Base-by-base conservation (phyloP, 2,888 invertebrate genomes). In the Clunio marinus region DNA sequence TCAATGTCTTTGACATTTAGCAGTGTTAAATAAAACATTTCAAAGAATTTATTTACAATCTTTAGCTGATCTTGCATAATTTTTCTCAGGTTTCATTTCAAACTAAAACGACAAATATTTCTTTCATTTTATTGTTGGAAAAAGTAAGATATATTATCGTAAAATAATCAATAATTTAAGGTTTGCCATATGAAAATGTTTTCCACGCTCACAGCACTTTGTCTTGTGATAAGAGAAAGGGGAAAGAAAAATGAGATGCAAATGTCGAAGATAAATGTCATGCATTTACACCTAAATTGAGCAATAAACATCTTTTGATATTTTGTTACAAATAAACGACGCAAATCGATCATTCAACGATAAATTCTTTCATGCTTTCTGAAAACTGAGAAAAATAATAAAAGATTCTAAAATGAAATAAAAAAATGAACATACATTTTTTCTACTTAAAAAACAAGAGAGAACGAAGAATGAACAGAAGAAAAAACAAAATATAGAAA, bases 111-210 rank as follows among this genome's bases (percentile, higher is more conserved):
- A n/a, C n/a, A n/a, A n/a, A n/a, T n/a, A n/a, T n/a, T n/a, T n/a
- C n/a, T n/a, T n/a, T n/a, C n/a, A n/a, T n/a, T n/a, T n/a, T n/a
- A n/a, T n/a, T n/a, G n/a, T n/a, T n/a, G n/a, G n/a, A n/a, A n/a
- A n/a, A n/a, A n/a, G n/a, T n/a, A n/a, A n/a, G n/a, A n/a, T n/a
- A n/a, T n/a, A n/a, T n/a, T n/a, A n/a, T n/a, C n/a, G n/a, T 45
- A 20, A 8, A 37, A 60, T 37, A 60, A 60, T 60, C 37, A 25
- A 60, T 60, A 37, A 24, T 17, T 17, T 41, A 22, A 10, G 60
- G 32, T 37, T 41, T 60, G 41, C 41, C 60, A 22, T 20, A 41
- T 35, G 28, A 41, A 41, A 8, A n/a, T 17, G 17, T 8, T 17
- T 51, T 22, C 7, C 17, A 8, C 51, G 32, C 32, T n/a, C n/a